Base-by-base conservation (phyloP, 2,113 vertebrate genomes). In the Neotoma lepida region DNA sequence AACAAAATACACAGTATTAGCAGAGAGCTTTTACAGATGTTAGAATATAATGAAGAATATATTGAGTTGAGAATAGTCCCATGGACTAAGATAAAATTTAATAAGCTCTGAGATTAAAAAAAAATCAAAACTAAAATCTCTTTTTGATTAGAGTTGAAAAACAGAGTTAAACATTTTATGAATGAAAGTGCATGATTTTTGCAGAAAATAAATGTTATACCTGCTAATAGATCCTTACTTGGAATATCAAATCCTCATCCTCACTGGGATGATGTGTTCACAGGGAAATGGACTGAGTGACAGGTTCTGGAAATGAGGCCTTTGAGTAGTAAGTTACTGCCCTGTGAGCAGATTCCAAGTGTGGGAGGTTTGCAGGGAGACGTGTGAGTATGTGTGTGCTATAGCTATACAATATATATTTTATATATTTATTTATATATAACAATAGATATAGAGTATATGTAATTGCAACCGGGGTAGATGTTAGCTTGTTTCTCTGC, bases 161-260 rank as follows among this genome's bases (percentile, higher is more conserved):
- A n/a, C 39, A 58, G 56, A 93, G 74, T 9, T 26, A 56, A 41
- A 4, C 78, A 5, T 70, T 92, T 86, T 24, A 26, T 46, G 84
- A 56, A 7, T 80, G n/a, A n/a, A 70, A 30, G 18, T 70, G 33
- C 64, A 28, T 22, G 24, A 70, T 15, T 41, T 0, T 14, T 33
- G 3, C 39, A 84, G 81, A 30, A 84, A 41, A 41, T 13, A 9
- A 44, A 63, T 64, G 58, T 61, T 82, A 24, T 61, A 63, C 58
- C 58, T 56, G 20, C 58, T 20, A 64, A 30, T 6, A 15, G 4
- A 85, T 28, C 9, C 22, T 28, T 54, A 13, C 8, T 17, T 51
- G 41, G 10, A 35, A 17, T 26, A 10, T 4, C 15, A 41, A 1
- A 26, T 1, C 4, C 1, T 9, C 56, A 9, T 28, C 2, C 51